phyloP scores from a whole-genome alignment of 1,140 invertebrate genomes.

The Oscheius sp. region DNA sequence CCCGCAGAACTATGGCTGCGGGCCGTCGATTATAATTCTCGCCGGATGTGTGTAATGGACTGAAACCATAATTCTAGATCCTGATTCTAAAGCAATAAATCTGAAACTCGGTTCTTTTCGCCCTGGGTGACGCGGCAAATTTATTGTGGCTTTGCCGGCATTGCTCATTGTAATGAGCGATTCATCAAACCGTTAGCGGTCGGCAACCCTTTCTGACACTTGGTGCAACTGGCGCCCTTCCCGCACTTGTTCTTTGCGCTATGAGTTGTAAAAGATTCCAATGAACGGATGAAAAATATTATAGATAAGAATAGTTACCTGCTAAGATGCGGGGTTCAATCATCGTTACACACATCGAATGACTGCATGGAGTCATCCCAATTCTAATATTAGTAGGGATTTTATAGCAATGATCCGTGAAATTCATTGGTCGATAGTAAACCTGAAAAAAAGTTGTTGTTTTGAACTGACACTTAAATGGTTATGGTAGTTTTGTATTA shows the following conservation, averaged over 20 bases:
- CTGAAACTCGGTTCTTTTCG: too few relatives aligned
- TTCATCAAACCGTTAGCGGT: slow-evolving; percentile 3
- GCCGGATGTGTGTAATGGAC: too few relatives aligned
- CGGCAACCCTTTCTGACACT: slow-evolving; percentile 1
- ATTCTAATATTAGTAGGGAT: slow-evolving; percentile 42
- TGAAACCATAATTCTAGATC: too few relatives aligned
- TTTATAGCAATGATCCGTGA: slow-evolving; percentile 55
- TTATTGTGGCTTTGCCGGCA: not conserved
- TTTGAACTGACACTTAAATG: too few relatives aligned
- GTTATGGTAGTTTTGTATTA: too few relatives aligned
- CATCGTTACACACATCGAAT: slow-evolving; percentile 56
- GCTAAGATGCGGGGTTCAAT: slow-evolving; percentile 53
- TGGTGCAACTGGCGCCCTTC: not conserved
- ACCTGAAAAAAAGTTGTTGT: slow-evolving; percentile 54
- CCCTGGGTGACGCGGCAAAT: not conserved
- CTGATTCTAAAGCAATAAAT: too few relatives aligned
- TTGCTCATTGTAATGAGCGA: slow-evolving; percentile 13
- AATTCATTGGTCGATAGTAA: slow-evolving; percentile 56
- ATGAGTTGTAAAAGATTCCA: too few relatives aligned
- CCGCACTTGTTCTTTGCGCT: too few relatives aligned
- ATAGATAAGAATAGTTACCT: slow-evolving; percentile 42
- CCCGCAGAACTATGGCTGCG: too few relatives aligned
- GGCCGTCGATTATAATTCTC: too few relatives aligned
- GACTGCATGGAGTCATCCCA: slow-evolving; percentile 47
- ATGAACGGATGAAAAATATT: not conserved